These are phyloP conservation scores for Serinus canaria DNA, from an alignment of 2,113 vertebrate genomes.

Conservation along the genomic window DNA sequence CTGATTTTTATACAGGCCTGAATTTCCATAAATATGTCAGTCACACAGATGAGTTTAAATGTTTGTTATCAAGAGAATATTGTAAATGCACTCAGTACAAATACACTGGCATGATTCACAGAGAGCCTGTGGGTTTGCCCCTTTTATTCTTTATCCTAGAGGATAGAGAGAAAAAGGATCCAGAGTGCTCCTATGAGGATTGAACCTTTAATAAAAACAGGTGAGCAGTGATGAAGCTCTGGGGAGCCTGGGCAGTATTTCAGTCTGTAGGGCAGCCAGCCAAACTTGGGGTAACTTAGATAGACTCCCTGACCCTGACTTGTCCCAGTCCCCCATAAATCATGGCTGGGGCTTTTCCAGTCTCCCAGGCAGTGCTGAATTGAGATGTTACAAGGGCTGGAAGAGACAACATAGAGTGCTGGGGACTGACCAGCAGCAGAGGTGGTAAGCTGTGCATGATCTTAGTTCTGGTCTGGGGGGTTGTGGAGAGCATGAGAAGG, in stretches of 20 bases:
- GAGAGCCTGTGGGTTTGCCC: neutral
- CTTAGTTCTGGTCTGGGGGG: neutral
- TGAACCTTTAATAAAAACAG: neutral
- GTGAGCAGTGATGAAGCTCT: neutral
- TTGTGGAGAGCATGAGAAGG: neutral
- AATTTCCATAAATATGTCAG: neutral
- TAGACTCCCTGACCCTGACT: neutral
- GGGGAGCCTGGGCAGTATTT: neutral
- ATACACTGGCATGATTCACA: neutral
- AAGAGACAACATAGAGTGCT: neutral
- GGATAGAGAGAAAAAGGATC: neutral
- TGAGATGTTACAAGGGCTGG: fast-evolving
- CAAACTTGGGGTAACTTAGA: neutral
- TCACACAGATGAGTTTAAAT: neutral
- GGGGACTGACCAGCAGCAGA: neutral
- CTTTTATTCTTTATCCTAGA: neutral
- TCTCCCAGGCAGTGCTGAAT: neutral
- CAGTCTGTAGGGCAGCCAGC: neutral
- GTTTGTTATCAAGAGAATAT: neutral
- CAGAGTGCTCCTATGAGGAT: neutral
- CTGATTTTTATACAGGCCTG: neutral
- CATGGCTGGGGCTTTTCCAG: neutral
- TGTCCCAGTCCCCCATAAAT: neutral
- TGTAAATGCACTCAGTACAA: neutral
- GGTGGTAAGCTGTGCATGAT: neutral